Evolutionary conservation across 1,140 invertebrate genomes (phyloP).

Genomic region (Brachionus rotundiformis): DNA sequence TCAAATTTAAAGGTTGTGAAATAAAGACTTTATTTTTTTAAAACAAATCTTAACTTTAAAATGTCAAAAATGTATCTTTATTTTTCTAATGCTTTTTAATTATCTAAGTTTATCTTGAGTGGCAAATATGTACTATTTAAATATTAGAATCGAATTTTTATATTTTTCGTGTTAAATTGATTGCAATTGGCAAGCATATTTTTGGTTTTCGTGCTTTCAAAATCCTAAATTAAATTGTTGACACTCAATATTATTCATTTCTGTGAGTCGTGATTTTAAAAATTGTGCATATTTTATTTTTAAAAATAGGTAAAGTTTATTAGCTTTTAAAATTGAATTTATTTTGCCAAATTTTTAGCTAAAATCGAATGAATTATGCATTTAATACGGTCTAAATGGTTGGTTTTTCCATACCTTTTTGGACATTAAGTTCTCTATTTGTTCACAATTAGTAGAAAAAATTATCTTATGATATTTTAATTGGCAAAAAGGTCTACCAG

Average conservation of each 20-base stretch:
- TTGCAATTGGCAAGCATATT: background rate
- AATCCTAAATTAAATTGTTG: background rate
- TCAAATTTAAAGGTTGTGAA: background rate
- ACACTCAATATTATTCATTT: constrained; percentile 4
- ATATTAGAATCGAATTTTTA: background rate
- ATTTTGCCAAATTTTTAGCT: background rate
- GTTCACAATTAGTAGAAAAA: too few relatives aligned
- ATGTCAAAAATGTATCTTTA: background rate
- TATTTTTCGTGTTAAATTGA: background rate
- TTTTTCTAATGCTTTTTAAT: background rate
- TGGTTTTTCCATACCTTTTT: background rate
- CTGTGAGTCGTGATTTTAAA: background rate
- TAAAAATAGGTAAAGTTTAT: background rate
- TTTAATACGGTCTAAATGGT: background rate
- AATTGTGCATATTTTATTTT: background rate
- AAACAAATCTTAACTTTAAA: background rate
- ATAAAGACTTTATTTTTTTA: background rate
- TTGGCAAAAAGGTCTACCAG: too few relatives aligned
- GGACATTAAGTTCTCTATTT: background rate
- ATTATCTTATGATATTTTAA: too few relatives aligned
- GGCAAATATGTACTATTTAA: background rate
- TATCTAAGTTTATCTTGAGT: background rate
- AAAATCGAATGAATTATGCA: background rate
- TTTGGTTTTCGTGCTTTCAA: background rate
- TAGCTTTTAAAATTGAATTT: background rate